A percentile compares a stretch with the other conserved stretches of the same genome.
Evolutionary conservation across 2,113 vertebrate genomes (phyloP).

Genomic region (Cettia cetti): DNA sequence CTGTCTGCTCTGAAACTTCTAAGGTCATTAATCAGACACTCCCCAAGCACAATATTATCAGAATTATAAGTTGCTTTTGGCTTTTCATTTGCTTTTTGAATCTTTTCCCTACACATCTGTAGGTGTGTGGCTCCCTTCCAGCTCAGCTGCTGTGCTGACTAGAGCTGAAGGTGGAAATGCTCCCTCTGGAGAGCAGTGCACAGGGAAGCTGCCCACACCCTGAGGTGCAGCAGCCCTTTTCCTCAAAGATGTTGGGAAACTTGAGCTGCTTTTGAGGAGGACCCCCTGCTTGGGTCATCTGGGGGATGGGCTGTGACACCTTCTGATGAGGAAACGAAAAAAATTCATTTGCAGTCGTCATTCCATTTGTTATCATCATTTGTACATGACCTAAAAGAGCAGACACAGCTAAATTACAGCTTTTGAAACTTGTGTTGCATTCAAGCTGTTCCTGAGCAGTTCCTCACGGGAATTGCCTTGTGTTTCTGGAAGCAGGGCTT

Average conservation of each 20-base stretch:
- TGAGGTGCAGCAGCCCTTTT: neutral
- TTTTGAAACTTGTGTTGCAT: neutral
- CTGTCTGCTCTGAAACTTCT: neutral
- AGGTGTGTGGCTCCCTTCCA: neutral
- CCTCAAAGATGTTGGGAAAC: neutral
- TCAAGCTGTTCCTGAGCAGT: neutral
- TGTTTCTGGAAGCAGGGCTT: neutral
- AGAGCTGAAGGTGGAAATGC: neutral
- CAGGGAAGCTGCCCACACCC: neutral
- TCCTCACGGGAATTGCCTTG: neutral
- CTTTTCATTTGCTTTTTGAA: neutral
- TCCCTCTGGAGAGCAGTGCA: neutral
- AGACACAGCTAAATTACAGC: neutral
- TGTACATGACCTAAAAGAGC: neutral
- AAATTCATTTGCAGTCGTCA: neutral
- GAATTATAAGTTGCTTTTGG: neutral
- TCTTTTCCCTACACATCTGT: neutral
- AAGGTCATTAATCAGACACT: neutral
- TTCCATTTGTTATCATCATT: neutral
- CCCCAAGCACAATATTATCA: neutral
- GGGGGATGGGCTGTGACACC: neutral
- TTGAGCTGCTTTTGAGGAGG: neutral
- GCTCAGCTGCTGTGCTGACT: neutral
- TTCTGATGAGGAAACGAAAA: neutral
- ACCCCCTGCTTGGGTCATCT: fast-evolving